Evolutionary conservation across 37 sponge, comb jelly and placozoan genomes (phyloP), one percentile per base, ranked within the genome.

Genomic region (Geodia barretti): DNA sequence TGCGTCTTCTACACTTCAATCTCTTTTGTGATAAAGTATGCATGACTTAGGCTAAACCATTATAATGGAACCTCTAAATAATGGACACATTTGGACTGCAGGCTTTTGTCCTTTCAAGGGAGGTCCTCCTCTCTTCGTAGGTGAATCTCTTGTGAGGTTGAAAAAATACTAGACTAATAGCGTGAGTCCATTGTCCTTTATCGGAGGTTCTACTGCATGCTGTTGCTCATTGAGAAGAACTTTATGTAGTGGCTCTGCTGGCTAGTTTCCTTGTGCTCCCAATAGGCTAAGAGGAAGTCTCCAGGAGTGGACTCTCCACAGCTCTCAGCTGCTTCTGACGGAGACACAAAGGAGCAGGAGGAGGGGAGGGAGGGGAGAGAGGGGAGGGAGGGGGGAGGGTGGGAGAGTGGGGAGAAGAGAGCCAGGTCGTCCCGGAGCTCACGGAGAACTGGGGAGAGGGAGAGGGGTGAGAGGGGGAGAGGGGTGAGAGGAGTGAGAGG

Each of bases 321-420:
- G 30, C n/a, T 25, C 11, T 9, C 19, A 36, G 76, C n/a, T 39
- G 54, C 25, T 42, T 47, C 54, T 7, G 54, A 74, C 23, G 29
- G 28, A 11, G 35, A 25, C 3, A 29, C 30, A 32, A 59, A 75
- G 60, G 59, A 60, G 60, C 23, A 26, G 19, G 32, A 32, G 59
- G 0, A 31, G 21, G 37, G 61, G 30, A 31, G 76, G 33, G 33
- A 30, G 32, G 21, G 76, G 60, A 59, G 75, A 59, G 54, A 31
- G 75, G 58, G 26, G 75, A 74, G 75, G 75, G 59, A 29, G n/a
- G 32, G 68, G 54, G 14, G 54, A 47, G 7, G 11, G 7, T 17
- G 54, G 34, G 54, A 47, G 54, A 47, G 54, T 17, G 54, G 54
- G 14, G 34, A 5, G 26, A n/a, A 62, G 8, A 62, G 64, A 62